These are phyloP conservation scores for Falco rusticolus DNA, from an alignment of 2,797 vertebrate genomes.

Conservation along the genomic window DNA sequence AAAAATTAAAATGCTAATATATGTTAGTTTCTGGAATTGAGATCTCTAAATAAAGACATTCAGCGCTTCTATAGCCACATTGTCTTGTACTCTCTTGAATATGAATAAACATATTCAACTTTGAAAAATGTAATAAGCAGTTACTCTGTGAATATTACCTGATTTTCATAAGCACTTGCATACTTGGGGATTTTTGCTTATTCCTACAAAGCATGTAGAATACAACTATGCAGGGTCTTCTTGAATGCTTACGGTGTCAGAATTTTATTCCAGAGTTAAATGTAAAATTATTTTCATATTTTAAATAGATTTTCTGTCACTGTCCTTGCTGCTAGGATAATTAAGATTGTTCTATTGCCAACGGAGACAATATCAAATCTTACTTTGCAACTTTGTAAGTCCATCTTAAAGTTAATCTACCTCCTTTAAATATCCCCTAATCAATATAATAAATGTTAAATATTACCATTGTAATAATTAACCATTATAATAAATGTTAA, in stretches of 20 bases:
- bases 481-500: neutral
- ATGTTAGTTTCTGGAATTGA: neutral
- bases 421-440: neutral
- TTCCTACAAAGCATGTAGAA: neutral
- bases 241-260: neutral
- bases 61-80: neutral
- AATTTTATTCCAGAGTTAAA: neutral
- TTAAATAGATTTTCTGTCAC: neutral
- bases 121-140: neutral
- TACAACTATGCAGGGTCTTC: neutral
- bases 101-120: neutral
- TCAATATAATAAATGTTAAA: neutral
- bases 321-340: neutral
- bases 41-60: neutral
- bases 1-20: neutral
- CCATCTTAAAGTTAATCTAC: neutral
- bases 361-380: neutral
- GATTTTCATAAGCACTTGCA: neutral
- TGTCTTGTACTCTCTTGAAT: neutral
- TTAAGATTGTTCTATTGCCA: neutral
- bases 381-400: neutral
- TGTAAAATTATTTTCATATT: neutral
- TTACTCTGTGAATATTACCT: neutral
- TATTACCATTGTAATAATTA: no score
- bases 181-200: neutral